These are phyloP conservation scores for Chrysomallon squamiferum DNA, from an alignment of 1,140 invertebrate genomes.

Conservation along the genomic window DNA sequence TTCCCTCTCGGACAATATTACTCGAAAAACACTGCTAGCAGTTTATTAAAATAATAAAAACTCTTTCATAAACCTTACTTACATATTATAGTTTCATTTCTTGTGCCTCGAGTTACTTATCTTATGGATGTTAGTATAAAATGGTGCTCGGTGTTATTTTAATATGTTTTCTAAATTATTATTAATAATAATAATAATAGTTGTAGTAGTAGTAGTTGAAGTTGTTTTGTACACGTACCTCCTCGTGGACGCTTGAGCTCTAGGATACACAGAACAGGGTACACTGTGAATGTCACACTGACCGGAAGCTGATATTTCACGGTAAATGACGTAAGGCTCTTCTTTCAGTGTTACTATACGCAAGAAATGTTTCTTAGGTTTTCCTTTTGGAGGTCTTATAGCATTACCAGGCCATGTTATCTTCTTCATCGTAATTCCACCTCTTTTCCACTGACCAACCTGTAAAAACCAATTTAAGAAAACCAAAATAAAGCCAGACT, in stretches of 20 bases:
- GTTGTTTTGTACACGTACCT: background rate
- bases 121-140: no score
- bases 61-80: no score
- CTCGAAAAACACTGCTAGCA: no score
- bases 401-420: conserved; percentile 97
- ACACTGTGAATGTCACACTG: conserved; percentile 32
- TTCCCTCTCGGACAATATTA: no score
- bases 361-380: conserved; percentile 95
- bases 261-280: conserved; percentile 25
- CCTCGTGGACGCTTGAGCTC: conserved; percentile 16
- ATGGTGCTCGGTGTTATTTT: no score
- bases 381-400: conserved; percentile 95
- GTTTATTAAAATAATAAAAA: no score
- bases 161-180: no score
- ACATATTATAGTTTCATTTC: no score
- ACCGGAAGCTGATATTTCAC: conserved; percentile 31
- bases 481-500: background rate
- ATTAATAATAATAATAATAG: no score
- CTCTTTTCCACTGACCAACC: conserved; percentile 80
- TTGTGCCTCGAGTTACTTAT: no score
- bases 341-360: conserved; percentile 96
- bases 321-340: conserved; percentile 83
- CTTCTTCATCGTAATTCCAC: conserved; percentile 90
- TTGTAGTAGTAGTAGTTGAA: no score
- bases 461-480: conserved; percentile 54